Percentiles rank a stretch among this genome's conserved stretches.
These are phyloP conservation scores for Hippocampus comes DNA, from an alignment of 2,113 vertebrate species.

Conservation along the genomic window DNA sequence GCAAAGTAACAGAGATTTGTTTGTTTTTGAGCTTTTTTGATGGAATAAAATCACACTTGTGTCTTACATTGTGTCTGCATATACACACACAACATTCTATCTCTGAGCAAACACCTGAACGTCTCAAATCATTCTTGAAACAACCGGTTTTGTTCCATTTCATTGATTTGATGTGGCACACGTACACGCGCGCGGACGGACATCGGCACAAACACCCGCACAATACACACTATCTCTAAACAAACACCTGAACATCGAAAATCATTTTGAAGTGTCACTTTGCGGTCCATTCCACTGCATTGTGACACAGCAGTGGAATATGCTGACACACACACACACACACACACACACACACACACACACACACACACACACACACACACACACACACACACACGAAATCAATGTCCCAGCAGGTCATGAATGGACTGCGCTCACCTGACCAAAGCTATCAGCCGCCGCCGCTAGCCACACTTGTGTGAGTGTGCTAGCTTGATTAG, in stretches of 20 bases:
- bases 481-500: constrained; percentile 2
- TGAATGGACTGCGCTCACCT: not conserved
- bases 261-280: constrained; percentile 2
- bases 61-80: too few species aligned
- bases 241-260: not conserved
- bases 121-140: not conserved
- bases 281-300: not conserved
- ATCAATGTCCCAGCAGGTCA: constrained; percentile 2
- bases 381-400: not conserved
- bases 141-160: not conserved
- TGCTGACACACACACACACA: not conserved
- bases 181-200: not conserved
- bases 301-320: not conserved
- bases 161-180: not conserved
- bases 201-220: not conserved
- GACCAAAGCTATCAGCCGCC: not conserved
- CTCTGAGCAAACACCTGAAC: not conserved
- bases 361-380: not conserved
- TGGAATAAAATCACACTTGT: not conserved
- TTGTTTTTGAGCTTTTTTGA: not conserved
- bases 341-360: not conserved
- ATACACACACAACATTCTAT: not conserved
- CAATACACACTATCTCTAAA: not conserved
- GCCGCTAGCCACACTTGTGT: not conserved
- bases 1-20: not conserved